phyloP scores from a whole-genome alignment of 1,140 invertebrate genomes.

The Physella acuta region DNA sequence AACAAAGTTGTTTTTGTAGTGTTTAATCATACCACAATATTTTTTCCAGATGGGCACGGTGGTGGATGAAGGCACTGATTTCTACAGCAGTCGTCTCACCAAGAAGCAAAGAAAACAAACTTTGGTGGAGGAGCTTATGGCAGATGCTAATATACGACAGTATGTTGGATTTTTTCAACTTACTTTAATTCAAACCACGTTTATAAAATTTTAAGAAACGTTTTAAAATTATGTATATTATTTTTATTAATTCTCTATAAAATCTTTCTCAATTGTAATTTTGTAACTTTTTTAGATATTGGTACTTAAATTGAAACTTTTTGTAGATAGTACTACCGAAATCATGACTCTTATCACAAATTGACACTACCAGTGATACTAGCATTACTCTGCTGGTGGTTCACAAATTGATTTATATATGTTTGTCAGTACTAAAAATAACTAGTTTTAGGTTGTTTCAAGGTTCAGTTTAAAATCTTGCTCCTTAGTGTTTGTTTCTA shows the following conservation, averaged over 20 bases:
- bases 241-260: background rate
- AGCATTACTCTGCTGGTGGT: too few relatives aligned
- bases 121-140: constrained; percentile 87
- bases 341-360: too few relatives aligned
- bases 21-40: too few relatives aligned
- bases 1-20: too few relatives aligned
- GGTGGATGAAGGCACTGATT: constrained; percentile 64
- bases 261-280: background rate
- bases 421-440: too few relatives aligned
- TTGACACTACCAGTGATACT: too few relatives aligned
- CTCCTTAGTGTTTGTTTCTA: too few relatives aligned
- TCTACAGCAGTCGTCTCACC: constrained; percentile 71
- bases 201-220: background rate
- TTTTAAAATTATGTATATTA: background rate
- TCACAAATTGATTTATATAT: too few relatives aligned
- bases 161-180: constrained; percentile 57
- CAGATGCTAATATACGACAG: constrained; percentile 82
- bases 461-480: too few relatives aligned
- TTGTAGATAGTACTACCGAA: too few relatives aligned
- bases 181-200: background rate
- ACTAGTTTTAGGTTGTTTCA: too few relatives aligned
- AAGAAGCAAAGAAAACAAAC: constrained; percentile 85
- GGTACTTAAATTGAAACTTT: too few relatives aligned
- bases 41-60: constrained; percentile 63
- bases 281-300: background rate